phyloP scores from a whole-genome alignment of 2,888 invertebrate genomes.

The Apocheima hispidaria region DNA sequence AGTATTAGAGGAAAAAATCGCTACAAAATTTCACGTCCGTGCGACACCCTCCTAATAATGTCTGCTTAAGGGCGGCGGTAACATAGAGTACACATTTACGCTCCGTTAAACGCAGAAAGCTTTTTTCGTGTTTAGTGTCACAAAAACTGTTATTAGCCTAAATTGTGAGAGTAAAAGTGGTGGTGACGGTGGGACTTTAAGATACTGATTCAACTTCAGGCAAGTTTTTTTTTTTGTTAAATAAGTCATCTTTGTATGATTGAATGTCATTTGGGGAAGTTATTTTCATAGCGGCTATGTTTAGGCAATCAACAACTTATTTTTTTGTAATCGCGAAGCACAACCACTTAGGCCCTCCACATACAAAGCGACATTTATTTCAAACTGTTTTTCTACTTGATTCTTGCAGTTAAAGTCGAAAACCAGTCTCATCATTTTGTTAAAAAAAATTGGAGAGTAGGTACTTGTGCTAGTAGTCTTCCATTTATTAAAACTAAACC shows the following conservation, averaged over 20 bases:
- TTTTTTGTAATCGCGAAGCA: not conserved
- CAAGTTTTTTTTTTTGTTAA: slow-evolving; percentile 6
- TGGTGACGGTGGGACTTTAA: slow-evolving; percentile 53
- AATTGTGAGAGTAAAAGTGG: slow-evolving; percentile 72
- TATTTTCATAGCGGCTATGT: not conserved
- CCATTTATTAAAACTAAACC: slow-evolving; percentile 28
- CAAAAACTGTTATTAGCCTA: slow-evolving; percentile 85
- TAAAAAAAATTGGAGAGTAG: too few species aligned
- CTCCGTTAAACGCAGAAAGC: slow-evolving; percentile 85
- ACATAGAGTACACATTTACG: slow-evolving; percentile 86
- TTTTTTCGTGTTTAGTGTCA: slow-evolving; percentile 86
- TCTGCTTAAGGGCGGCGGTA: slow-evolving; percentile 84
- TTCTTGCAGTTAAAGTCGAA: not conserved
- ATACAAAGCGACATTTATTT: not conserved
- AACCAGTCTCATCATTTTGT: too few species aligned
- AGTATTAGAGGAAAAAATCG: slow-evolving; percentile 79
- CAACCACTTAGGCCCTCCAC: not conserved
- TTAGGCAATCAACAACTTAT: not conserved
- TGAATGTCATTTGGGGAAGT: not conserved
- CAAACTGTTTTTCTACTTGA: not conserved
- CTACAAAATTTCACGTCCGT: slow-evolving; percentile 82
- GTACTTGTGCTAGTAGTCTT: not conserved
- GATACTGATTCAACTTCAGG: slow-evolving; percentile 45
- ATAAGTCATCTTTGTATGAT: not conserved
- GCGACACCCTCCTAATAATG: slow-evolving; percentile 84